These are phyloP conservation scores for Rhabdophis nuchalis DNA, from an alignment of 2,797 vertebrate genomes.

Conservation along the genomic window DNA sequence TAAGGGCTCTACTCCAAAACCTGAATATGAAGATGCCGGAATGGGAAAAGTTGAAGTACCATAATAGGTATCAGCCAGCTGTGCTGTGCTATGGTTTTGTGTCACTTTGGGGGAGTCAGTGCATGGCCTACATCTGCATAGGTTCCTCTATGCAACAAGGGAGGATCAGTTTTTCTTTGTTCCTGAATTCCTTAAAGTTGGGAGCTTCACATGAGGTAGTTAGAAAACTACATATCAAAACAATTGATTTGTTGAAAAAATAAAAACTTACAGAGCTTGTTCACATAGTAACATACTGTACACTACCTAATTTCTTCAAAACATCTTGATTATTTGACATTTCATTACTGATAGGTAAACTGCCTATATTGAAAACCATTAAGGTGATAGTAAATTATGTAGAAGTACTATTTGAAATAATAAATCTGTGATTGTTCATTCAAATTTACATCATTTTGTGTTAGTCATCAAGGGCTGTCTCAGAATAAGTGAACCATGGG, in stretches of 20 bases:
- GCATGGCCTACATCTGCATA: background rate
- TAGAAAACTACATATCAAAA: background rate
- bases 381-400: background rate
- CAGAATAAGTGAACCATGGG: background rate
- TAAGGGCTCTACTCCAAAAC: background rate
- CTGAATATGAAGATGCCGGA: background rate
- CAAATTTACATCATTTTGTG: background rate
- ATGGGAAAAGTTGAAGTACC: background rate
- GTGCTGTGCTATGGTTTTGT: background rate
- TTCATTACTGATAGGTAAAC: background rate
- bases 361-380: background rate
- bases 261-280: background rate
- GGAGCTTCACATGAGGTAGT: background rate
- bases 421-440: background rate
- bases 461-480: background rate
- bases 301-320: background rate
- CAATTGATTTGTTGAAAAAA: background rate
- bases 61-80: background rate
- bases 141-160: background rate
- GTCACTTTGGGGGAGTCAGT: background rate
- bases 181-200: background rate
- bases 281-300: background rate
- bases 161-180: background rate
- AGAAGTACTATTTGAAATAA: background rate
- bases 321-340: background rate